Evolutionary conservation across 2,888 invertebrate species (phyloP).

Genomic region (Chloroclystis v-ata): DNA sequence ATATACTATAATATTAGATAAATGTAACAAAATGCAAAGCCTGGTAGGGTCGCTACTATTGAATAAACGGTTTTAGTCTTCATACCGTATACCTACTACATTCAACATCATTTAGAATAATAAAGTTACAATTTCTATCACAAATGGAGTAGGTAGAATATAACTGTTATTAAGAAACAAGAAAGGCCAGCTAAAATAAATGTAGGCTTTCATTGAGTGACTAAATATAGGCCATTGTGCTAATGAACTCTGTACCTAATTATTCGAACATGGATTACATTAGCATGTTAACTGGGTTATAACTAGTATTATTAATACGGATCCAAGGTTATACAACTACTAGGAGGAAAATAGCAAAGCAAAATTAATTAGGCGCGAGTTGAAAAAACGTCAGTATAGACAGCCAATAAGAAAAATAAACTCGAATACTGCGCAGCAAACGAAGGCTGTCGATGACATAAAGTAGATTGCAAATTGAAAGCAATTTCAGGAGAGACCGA

Average conservation of each 20-base stretch:
- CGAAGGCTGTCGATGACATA: slow-evolving; percentile 7
- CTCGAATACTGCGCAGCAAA: slow-evolving; percentile 6
- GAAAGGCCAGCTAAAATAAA: not conserved
- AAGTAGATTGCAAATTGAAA: slow-evolving; percentile 11
- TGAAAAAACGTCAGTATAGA: not conserved
- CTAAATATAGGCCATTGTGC: not conserved
- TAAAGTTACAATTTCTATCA: not conserved
- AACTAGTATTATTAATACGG: not conserved
- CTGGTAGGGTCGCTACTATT: too few relatives aligned
- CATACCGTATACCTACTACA: not conserved
- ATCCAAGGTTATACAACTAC: not conserved
- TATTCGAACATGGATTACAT: too few relatives aligned
- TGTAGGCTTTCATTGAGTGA: not conserved
- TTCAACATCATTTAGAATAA: not conserved
- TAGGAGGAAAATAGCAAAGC: not conserved
- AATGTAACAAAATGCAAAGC: too few relatives aligned
- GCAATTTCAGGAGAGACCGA: not conserved
- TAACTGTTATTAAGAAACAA: not conserved
- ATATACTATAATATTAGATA: too few relatives aligned
- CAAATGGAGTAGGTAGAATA: not conserved
- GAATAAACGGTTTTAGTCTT: too few relatives aligned
- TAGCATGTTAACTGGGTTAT: not conserved
- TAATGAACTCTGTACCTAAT: too few relatives aligned
- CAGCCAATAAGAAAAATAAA: not conserved
- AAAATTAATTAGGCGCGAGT: not conserved